Evolutionary conservation across 2,113 vertebrate genomes (phyloP), one percentile per base, ranked within the genome.

Genomic region (Ammodytes marinus): DNA sequence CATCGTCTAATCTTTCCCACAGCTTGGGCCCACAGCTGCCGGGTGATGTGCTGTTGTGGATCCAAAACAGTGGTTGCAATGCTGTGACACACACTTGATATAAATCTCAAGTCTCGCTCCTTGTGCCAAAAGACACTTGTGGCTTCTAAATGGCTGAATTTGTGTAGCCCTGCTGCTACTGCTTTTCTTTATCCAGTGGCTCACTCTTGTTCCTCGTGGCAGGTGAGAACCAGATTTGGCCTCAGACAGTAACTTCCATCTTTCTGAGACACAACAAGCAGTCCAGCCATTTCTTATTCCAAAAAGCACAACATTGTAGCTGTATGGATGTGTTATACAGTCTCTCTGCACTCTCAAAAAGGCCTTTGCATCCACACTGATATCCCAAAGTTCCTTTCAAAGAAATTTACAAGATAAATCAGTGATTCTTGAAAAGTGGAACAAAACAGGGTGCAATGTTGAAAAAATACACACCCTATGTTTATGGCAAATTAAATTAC

Each of bases 21-120:
- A 86, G 47, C 52, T 53, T 35, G 50, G 27, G 42, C 39, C 57
- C 77, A 85, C 91, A 93, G 88, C 88, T 91, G 91, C 70, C 69
- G 64, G 46, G 37, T 58, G 75, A 19, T 64, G 50, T 37, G 14
- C 67, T 79, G 78, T 46, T 57, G 49, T 53, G 61, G 65, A 73
- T 78, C 75, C 85, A 80, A 89, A 90, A 85, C 78, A 69, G 65
- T 54, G 70, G 78, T 63, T 66, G 67, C 43, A 8, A 67, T 52
- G 69, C 61, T 75, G 66, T 73, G 55, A 82, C 27, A 27, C 45
- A 64, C 75, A 69, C 72, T 63, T 64, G 37, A 68, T 19, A 19
- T 73, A 10, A 5, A 83, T 69, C 27, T 70, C 9, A 45, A 57
- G 50, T 69, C 67, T 54, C 15, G 58, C 61, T 60, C 60, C 52